Evolutionary conservation across 1,140 invertebrate species (phyloP).

Genomic region (Macrotrachela quadricornifera): DNA sequence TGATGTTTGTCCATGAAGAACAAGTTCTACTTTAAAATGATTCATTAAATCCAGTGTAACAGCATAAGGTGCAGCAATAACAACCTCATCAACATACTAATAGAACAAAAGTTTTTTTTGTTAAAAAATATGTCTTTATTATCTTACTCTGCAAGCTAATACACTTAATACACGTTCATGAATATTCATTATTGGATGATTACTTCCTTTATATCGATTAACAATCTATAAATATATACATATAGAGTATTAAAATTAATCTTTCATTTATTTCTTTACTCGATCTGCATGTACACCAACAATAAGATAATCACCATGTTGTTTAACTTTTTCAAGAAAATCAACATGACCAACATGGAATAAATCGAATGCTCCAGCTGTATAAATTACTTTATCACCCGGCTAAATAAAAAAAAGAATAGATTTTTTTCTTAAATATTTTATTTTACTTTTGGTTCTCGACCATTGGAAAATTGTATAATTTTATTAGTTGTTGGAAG

Average conservation of each 20-base stretch:
- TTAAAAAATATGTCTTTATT: neutral
- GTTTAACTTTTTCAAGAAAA: constrained; percentile 68
- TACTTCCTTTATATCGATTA: constrained; percentile 65
- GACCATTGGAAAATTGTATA: constrained; percentile 45
- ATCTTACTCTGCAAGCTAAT: constrained; percentile 69
- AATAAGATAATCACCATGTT: constrained; percentile 78
- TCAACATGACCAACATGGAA: constrained; percentile 89
- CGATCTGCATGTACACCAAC: constrained; percentile 91
- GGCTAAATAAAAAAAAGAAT: constrained; percentile 24
- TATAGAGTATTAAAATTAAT: neutral
- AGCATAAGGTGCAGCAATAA: constrained; percentile 87
- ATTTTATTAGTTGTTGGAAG: constrained; percentile 91
- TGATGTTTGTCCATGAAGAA: constrained; percentile 67
- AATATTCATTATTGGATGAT: constrained; percentile 98
- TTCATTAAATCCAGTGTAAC: constrained; percentile 79
- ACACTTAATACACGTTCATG: constrained; percentile 91
- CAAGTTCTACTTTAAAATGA: constrained; percentile 77
- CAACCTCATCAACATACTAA: constrained; percentile 91
- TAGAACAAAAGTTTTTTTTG: constrained; percentile 2
- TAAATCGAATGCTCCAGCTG: constrained; percentile 89
- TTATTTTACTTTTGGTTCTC: constrained; percentile 15
- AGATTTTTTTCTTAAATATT: neutral
- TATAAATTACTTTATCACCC: constrained; percentile 77
- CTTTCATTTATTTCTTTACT: constrained; percentile 34
- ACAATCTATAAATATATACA: constrained; percentile 22